phyloP scores from a whole-genome alignment of 2,797 vertebrate genomes.

The Trachops cirrhosus region DNA sequence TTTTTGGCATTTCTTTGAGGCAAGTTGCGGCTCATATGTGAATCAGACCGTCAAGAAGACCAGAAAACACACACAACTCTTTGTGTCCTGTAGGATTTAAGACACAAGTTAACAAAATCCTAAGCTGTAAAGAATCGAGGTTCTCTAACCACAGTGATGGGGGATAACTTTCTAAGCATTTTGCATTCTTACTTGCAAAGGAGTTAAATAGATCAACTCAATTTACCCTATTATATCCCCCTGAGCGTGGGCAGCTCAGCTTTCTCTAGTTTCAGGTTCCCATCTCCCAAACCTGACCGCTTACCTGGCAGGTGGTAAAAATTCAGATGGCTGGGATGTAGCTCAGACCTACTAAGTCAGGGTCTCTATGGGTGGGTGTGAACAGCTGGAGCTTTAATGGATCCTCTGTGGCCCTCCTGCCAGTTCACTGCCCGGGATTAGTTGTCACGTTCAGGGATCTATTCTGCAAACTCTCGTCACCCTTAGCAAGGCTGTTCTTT shows the following conservation, averaged over 20 bases:
- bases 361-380: neutral
- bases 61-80: neutral
- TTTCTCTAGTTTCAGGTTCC: neutral
- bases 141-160: neutral
- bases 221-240: neutral
- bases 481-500: neutral
- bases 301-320: neutral
- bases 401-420: neutral
- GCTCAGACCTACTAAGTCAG: neutral
- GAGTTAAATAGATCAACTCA: neutral
- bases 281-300: neutral
- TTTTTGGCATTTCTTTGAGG: neutral
- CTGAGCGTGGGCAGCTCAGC: neutral
- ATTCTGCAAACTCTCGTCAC: neutral
- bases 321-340: neutral
- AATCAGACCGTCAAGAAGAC: neutral
- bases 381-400: neutral
- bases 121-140: neutral
- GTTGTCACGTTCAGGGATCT: neutral
- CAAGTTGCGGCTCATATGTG: neutral
- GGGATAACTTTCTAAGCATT: neutral
- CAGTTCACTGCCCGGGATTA: neutral
- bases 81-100: neutral
- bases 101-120: neutral
- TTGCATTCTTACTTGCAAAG: neutral